Conservation (phyloP, 2,113 vertebrate species). For the Hydropotes inermis region DNA sequence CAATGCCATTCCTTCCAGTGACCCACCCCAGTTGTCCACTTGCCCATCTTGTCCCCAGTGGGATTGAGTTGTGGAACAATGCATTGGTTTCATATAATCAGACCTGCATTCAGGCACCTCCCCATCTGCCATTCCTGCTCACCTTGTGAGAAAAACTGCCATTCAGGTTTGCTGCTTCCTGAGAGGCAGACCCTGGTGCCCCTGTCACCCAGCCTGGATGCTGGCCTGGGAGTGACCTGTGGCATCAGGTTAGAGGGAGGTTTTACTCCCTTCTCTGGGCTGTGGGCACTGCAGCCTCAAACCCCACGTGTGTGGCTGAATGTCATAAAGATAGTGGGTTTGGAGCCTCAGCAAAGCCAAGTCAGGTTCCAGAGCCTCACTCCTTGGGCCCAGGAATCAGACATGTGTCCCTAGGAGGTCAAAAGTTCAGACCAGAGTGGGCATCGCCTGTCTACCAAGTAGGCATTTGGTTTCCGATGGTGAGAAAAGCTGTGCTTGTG, state of each 20-base stretch:
- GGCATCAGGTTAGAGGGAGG: background rate
- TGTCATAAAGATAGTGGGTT: background rate
- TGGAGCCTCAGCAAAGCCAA: background rate
- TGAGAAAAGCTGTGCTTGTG: background rate
- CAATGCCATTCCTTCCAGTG: background rate
- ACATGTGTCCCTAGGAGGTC: background rate
- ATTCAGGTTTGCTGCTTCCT: background rate
- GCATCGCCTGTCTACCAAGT: accelerated
- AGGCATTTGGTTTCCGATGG: background rate
- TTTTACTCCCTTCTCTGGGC: background rate
- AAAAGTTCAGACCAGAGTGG: accelerated
- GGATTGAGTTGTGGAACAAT: accelerated
- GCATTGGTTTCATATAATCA: accelerated
- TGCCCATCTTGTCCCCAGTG: background rate
- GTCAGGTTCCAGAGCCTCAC: background rate
- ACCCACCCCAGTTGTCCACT: accelerated
- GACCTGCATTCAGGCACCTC: background rate
- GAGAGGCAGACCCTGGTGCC: background rate
- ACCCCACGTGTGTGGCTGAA: background rate
- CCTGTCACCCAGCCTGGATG: background rate
- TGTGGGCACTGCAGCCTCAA: background rate
- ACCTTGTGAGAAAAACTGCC: accelerated
- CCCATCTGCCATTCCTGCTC: accelerated
- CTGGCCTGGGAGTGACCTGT: background rate
- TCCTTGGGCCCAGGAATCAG: background rate